Conservation (phyloP, 53 echinoderm and acorn worm genomes). For the Paracentrotus lividus region DNA sequence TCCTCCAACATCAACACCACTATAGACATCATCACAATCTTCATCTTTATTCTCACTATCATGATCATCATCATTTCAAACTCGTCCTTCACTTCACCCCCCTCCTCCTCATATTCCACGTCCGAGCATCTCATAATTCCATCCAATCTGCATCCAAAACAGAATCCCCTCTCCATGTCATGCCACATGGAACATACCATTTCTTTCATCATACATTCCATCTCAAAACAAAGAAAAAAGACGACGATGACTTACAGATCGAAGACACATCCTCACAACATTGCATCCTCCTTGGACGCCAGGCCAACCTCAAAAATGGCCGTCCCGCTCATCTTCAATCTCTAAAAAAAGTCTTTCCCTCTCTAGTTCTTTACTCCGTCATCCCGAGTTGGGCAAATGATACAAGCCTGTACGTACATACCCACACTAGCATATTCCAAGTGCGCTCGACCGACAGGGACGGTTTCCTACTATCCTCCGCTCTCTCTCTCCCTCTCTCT, state of each 20-base stretch:
- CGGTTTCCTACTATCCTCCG: not conserved
- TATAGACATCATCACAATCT: not conserved
- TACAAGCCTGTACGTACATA: not conserved
- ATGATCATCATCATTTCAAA: not conserved
- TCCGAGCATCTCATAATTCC: not conserved
- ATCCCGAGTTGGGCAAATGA: slow-evolving; percentile 6
- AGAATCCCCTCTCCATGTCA: not conserved
- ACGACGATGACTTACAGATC: slow-evolving; percentile 19
- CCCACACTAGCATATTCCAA: not conserved
- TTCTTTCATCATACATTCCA: not conserved
- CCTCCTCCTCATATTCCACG: not conserved
- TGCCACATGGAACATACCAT: not conserved
- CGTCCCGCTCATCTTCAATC: slow-evolving; percentile 43
- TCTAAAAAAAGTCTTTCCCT: not conserved
- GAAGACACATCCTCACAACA: slow-evolving; percentile 65
- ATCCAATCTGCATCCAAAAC: not conserved
- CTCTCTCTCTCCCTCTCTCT: not conserved
- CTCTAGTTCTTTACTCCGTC: slow-evolving; percentile 5
- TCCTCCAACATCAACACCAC: not conserved
- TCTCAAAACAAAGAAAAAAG: not conserved
- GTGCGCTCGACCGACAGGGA: not conserved
- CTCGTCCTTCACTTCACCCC: not conserved
- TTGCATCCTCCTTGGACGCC: slow-evolving; percentile 55
- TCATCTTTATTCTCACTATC: not conserved
- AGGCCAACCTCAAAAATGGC: not conserved